Conservation (phyloP, 2,888 invertebrate genomes). For the Drosophila subsilvestris region DNA sequence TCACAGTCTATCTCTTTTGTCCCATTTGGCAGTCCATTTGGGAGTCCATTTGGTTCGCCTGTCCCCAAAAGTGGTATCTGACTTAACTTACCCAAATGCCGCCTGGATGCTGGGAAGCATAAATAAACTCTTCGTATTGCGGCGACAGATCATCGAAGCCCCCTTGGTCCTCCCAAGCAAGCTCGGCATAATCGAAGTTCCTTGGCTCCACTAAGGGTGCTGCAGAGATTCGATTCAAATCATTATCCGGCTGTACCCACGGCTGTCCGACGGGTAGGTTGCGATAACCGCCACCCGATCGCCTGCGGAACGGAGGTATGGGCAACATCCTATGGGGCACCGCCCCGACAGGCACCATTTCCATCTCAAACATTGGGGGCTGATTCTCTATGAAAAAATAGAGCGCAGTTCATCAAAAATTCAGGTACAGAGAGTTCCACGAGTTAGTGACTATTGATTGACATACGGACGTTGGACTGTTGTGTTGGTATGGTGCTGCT, state of each 20-base stretch:
- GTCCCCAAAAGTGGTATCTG: too few species aligned
- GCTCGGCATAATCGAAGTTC: background rate
- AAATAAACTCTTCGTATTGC: constrained; percentile 51
- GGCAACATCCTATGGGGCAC: constrained; percentile 71
- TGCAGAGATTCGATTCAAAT: constrained; percentile 32
- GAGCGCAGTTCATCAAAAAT: background rate
- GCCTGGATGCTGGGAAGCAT: constrained; percentile 32
- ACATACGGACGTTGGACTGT: background rate
- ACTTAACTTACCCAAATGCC: constrained; percentile 42
- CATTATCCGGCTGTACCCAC: constrained; percentile 79
- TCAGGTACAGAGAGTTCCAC: background rate
- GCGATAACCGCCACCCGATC: constrained; percentile 65
- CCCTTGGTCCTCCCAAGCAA: background rate
- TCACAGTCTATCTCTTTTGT: background rate
- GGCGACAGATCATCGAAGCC: constrained; percentile 3
- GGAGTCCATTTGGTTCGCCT: background rate
- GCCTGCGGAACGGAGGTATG: constrained; percentile 69
- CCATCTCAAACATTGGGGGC: background rate
- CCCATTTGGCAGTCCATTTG: too few species aligned
- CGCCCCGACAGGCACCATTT: constrained; percentile 10
- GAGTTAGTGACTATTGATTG: background rate
- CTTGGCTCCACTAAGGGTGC: background rate
- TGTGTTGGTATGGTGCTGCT: too few species aligned
- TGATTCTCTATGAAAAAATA: background rate
- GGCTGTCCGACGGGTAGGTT: constrained; percentile 73